A percentile compares a stretch with the other conserved stretches of the same genome.
These are phyloP conservation scores for Hemiprocne comata DNA, from an alignment of 2,113 vertebrate genomes.

Conservation along the genomic window DNA sequence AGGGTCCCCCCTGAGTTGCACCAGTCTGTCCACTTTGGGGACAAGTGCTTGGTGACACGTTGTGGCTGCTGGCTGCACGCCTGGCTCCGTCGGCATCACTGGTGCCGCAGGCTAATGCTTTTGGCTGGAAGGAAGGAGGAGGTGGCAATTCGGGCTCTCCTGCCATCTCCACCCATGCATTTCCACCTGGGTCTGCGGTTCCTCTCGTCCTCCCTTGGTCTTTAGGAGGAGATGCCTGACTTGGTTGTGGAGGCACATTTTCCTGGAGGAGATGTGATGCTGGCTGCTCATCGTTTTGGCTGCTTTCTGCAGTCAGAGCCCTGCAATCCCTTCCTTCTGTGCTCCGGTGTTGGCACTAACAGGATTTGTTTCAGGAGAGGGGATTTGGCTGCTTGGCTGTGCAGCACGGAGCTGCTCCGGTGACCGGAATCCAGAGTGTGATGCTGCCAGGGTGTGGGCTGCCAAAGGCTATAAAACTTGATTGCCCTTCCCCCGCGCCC, in stretches of 20 bases:
- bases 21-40: not conserved
- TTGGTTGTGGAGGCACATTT: not conserved
- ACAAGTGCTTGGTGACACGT: rapidly evolving
- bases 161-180: rapidly evolving
- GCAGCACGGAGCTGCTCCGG: not conserved
- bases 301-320: not conserved
- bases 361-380: conserved; percentile 33
- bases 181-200: not conserved
- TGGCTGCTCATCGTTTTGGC: not conserved
- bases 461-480: conserved; percentile 3
- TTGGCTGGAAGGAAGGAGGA: not conserved
- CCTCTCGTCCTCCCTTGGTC: not conserved
- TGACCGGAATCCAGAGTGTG: not conserved
- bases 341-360: not conserved
- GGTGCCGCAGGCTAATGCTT: not conserved
- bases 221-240: not conserved
- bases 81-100: rapidly evolving
- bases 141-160: not conserved
- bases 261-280: not conserved
- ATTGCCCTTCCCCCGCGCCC: not conserved
- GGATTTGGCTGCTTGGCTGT: not conserved
- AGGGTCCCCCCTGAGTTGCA: not conserved
- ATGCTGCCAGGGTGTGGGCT: not conserved
- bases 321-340: rapidly evolving
- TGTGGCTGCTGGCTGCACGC: rapidly evolving